These are phyloP conservation scores for Caenorhabditis wallacei DNA, from an alignment of 2,888 invertebrate genomes.

Conservation along the genomic window DNA sequence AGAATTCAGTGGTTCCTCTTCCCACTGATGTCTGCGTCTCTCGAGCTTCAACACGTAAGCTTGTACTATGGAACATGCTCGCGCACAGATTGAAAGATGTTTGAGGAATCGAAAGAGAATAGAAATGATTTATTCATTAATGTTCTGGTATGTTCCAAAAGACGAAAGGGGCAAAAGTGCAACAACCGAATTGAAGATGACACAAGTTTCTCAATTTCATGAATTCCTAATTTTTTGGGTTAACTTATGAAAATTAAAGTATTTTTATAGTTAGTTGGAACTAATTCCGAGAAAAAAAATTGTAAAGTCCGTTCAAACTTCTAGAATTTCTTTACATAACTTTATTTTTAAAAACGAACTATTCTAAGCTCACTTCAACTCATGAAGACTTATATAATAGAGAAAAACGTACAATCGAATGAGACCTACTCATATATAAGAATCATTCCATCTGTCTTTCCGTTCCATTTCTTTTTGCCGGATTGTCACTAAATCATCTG, in stretches of 20 bases:
- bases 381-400: neutral
- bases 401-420: slow-evolving; percentile 5
- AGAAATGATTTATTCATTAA: slow-evolving; percentile 52
- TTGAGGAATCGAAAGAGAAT: slow-evolving; percentile 23
- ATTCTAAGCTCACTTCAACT: neutral
- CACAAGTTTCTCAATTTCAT: neutral
- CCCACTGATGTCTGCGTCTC: slow-evolving; percentile 31
- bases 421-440: neutral
- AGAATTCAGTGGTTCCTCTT: slow-evolving; percentile 2
- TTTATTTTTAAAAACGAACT: no score
- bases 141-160: slow-evolving; percentile 44
- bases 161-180: slow-evolving; percentile 9
- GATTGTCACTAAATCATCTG: slow-evolving; percentile 54
- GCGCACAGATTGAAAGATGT: slow-evolving; percentile 42
- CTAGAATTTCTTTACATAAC: no score
- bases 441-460: slow-evolving; percentile 7
- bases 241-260: no score
- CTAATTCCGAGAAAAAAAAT: no score
- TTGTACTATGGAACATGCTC: slow-evolving; percentile 27
- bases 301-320: no score
- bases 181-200: slow-evolving; percentile 3
- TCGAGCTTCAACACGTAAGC: neutral
- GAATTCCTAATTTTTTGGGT: neutral
- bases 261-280: no score
- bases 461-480: slow-evolving; percentile 24